Evolutionary conservation across 1,140 invertebrate species (phyloP).

Genomic region (Eueides isabella): DNA sequence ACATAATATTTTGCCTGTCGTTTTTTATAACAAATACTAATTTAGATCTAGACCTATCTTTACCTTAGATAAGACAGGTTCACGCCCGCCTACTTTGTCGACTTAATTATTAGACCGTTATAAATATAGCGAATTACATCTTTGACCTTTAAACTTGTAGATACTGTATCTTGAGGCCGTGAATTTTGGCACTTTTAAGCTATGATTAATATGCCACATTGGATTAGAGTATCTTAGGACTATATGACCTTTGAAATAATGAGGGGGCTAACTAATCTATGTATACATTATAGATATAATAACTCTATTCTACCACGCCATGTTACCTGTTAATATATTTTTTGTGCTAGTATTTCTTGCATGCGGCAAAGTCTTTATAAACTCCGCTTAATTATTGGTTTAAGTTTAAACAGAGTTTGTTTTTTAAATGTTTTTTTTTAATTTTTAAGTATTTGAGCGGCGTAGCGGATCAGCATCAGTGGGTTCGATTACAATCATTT

Average conservation of each 20-base stretch:
- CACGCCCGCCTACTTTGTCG: slow-evolving; percentile 5
- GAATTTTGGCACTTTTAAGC: not conserved
- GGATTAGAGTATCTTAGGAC: not conserved
- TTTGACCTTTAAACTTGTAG: not conserved
- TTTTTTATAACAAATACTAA: slow-evolving; percentile 21
- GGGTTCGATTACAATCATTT: not conserved
- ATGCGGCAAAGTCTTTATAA: not conserved
- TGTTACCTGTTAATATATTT: not conserved
- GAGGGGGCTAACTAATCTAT: not conserved
- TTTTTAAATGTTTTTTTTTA: no score
- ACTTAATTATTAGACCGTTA: slow-evolving; percentile 16
- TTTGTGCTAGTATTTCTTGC: not conserved
- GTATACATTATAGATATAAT: not conserved
- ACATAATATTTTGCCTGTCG: slow-evolving; percentile 12
- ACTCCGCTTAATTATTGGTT: not conserved
- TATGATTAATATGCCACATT: slow-evolving; percentile 2
- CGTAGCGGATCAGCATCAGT: no score
- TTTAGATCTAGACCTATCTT: slow-evolving; percentile 33
- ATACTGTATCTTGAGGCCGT: not conserved
- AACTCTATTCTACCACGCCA: not conserved
- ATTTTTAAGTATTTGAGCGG: no score
- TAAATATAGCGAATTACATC: not conserved
- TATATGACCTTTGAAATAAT: not conserved
- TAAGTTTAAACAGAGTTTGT: not conserved
- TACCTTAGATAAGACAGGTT: slow-evolving; percentile 21